These are phyloP conservation scores for Monodelphis domestica DNA, from an alignment of 2,797 vertebrate species.

Conservation along the genomic window DNA sequence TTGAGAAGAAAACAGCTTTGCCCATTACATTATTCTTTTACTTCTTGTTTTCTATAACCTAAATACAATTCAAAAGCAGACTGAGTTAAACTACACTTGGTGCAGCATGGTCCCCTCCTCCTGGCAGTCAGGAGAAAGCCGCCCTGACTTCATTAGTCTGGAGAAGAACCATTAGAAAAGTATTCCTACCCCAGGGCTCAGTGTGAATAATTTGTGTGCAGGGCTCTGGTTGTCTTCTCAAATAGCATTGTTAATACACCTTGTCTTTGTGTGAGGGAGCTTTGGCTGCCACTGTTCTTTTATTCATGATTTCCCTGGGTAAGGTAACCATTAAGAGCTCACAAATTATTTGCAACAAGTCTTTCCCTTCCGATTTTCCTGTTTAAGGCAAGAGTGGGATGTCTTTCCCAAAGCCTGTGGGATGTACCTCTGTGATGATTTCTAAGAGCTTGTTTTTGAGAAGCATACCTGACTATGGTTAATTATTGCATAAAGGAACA, in stretches of 20 bases:
- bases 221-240: slow-evolving; percentile 66
- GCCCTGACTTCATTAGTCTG: neutral
- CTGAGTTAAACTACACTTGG: neutral
- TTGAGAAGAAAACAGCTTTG: slow-evolving; percentile 6
- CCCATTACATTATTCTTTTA: neutral
- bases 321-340: neutral
- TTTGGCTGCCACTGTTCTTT: slow-evolving; percentile 58
- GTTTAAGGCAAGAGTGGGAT: neutral
- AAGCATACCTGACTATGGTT: neutral
- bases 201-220: slow-evolving; percentile 65
- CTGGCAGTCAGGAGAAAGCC: neutral
- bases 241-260: slow-evolving; percentile 67
- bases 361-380: neutral
- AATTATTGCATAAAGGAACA: neutral
- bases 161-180: slow-evolving; percentile 68
- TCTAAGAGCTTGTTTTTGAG: neutral
- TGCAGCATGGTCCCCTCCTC: neutral
- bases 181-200: slow-evolving; percentile 62
- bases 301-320: slow-evolving; percentile 50
- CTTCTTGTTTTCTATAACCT: neutral
- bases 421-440: neutral
- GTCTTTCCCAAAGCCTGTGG: neutral
- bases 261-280: slow-evolving; percentile 68
- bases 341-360: slow-evolving; percentile 7
- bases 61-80: neutral